phyloP scores from a whole-genome alignment of 2,113 vertebrate species.

The Pavo muticus region DNA sequence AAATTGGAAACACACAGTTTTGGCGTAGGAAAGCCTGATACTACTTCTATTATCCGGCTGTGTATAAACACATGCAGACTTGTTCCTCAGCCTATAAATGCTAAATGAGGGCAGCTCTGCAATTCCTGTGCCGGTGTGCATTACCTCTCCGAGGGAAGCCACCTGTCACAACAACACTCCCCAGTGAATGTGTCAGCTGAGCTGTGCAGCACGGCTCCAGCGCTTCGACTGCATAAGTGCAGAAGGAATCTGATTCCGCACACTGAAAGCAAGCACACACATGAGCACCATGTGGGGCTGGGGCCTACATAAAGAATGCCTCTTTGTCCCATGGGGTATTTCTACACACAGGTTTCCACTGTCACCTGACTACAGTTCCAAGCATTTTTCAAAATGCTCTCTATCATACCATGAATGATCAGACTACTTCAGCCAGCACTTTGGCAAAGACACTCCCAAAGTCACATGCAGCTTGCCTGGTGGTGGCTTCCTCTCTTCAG shows the following conservation, averaged over 20 bases:
- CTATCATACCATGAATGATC: not conserved
- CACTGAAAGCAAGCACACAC: not conserved
- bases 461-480: not conserved
- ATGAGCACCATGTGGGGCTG: not conserved
- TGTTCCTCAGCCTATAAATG: not conserved
- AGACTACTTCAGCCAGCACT: not conserved
- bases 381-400: not conserved
- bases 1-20: not conserved
- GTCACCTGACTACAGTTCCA: not conserved
- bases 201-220: not conserved
- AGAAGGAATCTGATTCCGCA: conserved; percentile 42
- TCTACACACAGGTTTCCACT: not conserved
- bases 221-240: not conserved
- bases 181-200: not conserved
- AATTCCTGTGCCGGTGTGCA: not conserved
- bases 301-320: not conserved
- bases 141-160: not conserved
- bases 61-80: not conserved
- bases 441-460: too few species aligned
- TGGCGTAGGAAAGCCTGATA: not conserved
- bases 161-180: not conserved
- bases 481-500: not conserved
- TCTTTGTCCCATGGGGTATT: conserved; percentile 42
- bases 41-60: not conserved
- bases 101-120: not conserved